Evolutionary conservation across 2,797 vertebrate genomes (phyloP).

Genomic region (Dendrocincla fuliginosa): DNA sequence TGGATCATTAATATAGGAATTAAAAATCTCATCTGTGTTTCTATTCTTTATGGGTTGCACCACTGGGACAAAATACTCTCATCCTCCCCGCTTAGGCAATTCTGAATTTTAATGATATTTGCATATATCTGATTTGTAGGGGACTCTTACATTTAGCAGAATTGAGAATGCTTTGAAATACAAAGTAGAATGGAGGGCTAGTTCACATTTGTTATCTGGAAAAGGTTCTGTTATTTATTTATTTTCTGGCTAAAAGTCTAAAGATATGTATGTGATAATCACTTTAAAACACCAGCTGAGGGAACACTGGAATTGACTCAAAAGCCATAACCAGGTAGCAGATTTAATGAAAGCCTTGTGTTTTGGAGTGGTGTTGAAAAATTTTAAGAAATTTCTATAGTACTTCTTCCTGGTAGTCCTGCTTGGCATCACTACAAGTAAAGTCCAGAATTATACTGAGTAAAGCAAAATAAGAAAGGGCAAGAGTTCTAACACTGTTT

Average conservation of each 20-base stretch:
- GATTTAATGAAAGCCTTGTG: not conserved
- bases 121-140: not conserved
- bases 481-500: not conserved
- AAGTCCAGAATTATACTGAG: not conserved
- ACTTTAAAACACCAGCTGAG: not conserved
- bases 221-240: not conserved
- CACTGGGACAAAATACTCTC: not conserved
- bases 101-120: not conserved
- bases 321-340: not conserved
- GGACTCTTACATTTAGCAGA: not conserved
- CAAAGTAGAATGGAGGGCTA: not conserved
- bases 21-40: not conserved
- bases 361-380: not conserved
- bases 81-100: not conserved
- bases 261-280: not conserved
- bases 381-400: not conserved
- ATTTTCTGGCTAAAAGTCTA: not conserved
- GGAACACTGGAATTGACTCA: not conserved
- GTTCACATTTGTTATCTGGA: not conserved
- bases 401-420: not conserved
- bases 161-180: not conserved
- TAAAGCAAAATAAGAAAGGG: not conserved
- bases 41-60: not conserved
- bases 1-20: not conserved
- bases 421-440: not conserved